Base-by-base conservation (phyloP, 2,888 invertebrate species). In the Pedicia rivosa region DNA sequence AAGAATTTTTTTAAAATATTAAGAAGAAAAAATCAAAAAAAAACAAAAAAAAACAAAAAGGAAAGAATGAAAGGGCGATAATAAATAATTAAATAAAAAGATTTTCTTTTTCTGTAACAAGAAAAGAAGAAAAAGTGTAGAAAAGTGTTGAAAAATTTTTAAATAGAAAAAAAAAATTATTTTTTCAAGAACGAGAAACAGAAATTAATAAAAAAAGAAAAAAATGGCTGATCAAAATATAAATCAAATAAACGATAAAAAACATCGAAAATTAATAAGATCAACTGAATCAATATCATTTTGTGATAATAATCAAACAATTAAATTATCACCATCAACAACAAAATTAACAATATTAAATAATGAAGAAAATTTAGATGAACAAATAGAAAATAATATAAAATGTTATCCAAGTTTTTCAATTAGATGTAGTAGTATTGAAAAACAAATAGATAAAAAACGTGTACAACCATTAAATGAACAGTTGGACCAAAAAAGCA, bases 401-500 rank as follows among this genome's bases (percentile, higher is more conserved):
- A 32, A 32, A 20, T 13, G 13, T 19, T 32, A 32, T 22, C 32
- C 32, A 8, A 32, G 32, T 32, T 32, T 32, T 20, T 32, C 32
- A 7, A 32, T 32, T 9, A 17, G 13, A 32, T 32, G 32, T 13
- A 32, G 20, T 22, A 32, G 32, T 10, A 32, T 32, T 20, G 32
- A 32, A 8, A 17, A 32, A 22, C 19, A 32, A 13, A 13, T 20
- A 32, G 32, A 32, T 1, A 5, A 20, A 8, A 20, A 20, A 20
- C 20, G 8, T 6, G 19, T 30, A 30, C 17, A 30, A 17, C n/a
- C 30, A 30, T 16, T 19, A 5, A 17, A 12, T 30, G 19, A 17
- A 24, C 24, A 24, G n/a, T 10, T 26, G 35, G 35, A 35, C 35
- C 35, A 35, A 35, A n/a, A 35, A 17, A 26, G 20, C 25, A 35